Evolutionary conservation across 1,140 invertebrate genomes (phyloP).

Genomic region (Cyclina sinensis): DNA sequence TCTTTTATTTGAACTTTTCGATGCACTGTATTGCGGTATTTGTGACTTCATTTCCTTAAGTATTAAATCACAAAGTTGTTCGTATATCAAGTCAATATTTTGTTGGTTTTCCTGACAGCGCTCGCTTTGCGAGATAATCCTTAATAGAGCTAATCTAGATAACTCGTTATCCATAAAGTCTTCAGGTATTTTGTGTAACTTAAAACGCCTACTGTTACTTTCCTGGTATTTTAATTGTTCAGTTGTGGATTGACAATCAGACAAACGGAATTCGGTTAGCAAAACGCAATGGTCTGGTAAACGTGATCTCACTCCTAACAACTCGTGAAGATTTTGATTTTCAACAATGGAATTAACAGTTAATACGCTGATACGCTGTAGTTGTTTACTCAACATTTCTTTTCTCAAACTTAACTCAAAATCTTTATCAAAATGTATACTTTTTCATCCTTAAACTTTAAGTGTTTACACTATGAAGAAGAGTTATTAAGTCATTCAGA

Average conservation of each 20-base stretch:
- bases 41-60: conserved; percentile 25
- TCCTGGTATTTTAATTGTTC: neutral
- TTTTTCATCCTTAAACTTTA: too few species aligned
- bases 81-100: too few species aligned
- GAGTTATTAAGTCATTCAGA: too few species aligned
- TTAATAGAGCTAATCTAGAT: conserved; percentile 1
- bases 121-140: conserved; percentile 34
- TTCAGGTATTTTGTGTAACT: neutral
- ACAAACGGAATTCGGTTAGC: neutral
- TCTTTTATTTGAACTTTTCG: neutral
- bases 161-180: conserved; percentile 30
- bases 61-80: conserved; percentile 6
- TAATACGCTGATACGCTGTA: too few species aligned
- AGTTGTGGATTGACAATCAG: neutral
- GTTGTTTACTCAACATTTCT: too few species aligned
- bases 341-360: conserved; percentile 30
- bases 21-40: neutral
- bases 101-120: conserved; percentile 17
- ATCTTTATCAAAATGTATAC: too few species aligned
- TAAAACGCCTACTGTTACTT: neutral
- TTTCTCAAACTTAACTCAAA: too few species aligned
- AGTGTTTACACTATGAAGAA: too few species aligned
- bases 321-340: conserved; percentile 1
- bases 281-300: too few species aligned
- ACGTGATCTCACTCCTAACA: conserved; percentile 58